Evolutionary conservation across 2,113 vertebrate genomes (phyloP), one percentile per base, ranked within the genome.

Genomic region (Pluvianellus socialis): DNA sequence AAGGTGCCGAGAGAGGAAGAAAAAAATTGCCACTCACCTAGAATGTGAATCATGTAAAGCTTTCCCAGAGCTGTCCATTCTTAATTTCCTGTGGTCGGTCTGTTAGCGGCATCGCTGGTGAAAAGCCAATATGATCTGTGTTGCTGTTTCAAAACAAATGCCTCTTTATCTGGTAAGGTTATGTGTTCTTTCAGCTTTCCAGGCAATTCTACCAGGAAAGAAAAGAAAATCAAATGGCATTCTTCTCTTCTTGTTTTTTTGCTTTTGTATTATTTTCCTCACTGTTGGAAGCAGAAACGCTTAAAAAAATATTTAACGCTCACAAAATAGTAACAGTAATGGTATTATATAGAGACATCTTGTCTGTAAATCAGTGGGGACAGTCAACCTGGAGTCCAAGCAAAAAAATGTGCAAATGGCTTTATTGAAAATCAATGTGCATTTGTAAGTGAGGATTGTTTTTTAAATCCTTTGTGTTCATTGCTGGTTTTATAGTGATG

Each of bases 351-450:
- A 90, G 82, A 86, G 68, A 92, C 87, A 79, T 71, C 89, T 67
- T 75, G 61, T 77, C 90, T 96, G 85, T 90, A 96, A 96, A 96
- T 93, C 87, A 84, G 76, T 44, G 63, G 61, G 96, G 96, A 87
- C 92, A 75, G 87, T 88, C 87, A 86, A 75, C 89, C 81, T 86
- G 88, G 90, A 88, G 82, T 76, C 65, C 88, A 88, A 94, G 94
- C 79, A 79, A 86, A 97, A 96, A 96, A 92, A 87, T 6, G 91
- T 97, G 94, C 73, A 95, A 97, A 97, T 97, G 89, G 89, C 86
- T 97, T 95, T 98, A 97, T 96, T 97, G 97, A 98, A 98, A 98
- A 97, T 98, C 98, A 95, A 90, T 98, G 88, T 94, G 81, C 63
- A 92, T 97, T 97, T 95, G 90, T 95, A 96, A 97, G 95, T 35